These are phyloP conservation scores for Schizopygopsis malacanthus DNA, from an alignment of 2,797 vertebrate genomes.

Conservation along the genomic window DNA sequence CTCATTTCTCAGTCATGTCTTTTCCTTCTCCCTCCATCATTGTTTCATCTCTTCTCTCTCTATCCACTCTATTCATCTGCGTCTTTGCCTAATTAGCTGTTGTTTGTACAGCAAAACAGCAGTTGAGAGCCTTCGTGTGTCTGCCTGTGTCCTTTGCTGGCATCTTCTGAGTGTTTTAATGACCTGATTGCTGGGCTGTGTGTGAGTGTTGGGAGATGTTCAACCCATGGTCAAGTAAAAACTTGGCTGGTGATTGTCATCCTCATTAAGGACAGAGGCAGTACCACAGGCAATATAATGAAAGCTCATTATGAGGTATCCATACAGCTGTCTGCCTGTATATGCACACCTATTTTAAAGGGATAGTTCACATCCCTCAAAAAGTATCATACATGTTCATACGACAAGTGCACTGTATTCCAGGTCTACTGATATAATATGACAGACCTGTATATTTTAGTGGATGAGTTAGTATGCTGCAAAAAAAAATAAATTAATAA, in stretches of 20 bases:
- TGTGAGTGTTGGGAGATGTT: conserved; percentile 23
- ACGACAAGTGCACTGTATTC: neutral
- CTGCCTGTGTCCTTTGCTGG: conserved; percentile 23
- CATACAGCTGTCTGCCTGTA: neutral
- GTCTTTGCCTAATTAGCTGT: conserved; percentile 52
- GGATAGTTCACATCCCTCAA: neutral
- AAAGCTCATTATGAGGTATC: neutral
- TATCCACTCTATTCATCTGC: conserved; percentile 18
- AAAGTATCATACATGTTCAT: neutral
- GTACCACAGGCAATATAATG: neutral
- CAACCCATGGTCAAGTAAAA: conserved; percentile 20
- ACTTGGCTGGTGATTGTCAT: conserved; percentile 25
- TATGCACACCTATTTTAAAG: neutral
- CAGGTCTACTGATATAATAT: neutral
- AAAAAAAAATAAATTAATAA: too few species aligned
- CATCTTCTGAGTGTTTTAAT: conserved; percentile 20
- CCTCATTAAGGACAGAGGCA: conserved; percentile 23
- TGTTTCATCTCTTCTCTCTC: conserved; percentile 41
- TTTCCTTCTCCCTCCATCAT: neutral
- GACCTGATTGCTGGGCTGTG: neutral
- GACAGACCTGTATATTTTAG: too few species aligned
- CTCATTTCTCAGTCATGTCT: conserved; percentile 26
- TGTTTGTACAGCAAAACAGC: conserved; percentile 53
- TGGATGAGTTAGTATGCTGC: too few species aligned
- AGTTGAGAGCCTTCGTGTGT: conserved; percentile 10